Conservation (phyloP, 2,797 vertebrate genomes). For the Choloepus didactylus region DNA sequence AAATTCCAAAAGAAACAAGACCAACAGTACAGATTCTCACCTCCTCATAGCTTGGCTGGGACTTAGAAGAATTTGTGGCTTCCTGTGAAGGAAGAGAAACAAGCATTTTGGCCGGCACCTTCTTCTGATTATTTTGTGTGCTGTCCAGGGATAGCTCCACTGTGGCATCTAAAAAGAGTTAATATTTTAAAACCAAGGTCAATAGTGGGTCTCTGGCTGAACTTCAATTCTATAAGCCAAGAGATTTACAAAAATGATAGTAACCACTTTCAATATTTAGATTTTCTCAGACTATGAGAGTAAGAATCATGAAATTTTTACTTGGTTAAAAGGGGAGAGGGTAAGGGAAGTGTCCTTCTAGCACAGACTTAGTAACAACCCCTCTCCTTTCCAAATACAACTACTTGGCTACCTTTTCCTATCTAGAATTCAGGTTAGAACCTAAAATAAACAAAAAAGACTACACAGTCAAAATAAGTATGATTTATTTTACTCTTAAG, state of each 20-base stretch:
- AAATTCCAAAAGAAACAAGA: slow-evolving; percentile 58
- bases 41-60: slow-evolving; percentile 92
- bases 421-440: slow-evolving; percentile 22
- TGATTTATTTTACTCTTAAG: slow-evolving; percentile 44
- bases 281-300: neutral
- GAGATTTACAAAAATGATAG: neutral
- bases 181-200: slow-evolving; percentile 75
- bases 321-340: neutral
- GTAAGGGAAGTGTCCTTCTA: neutral
- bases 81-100: slow-evolving; percentile 87
- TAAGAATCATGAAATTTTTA: neutral
- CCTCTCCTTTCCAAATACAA: slow-evolving; percentile 36
- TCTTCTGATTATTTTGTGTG: slow-evolving; percentile 91
- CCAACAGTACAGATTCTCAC: slow-evolving; percentile 85
- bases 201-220: neutral
- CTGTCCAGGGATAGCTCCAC: slow-evolving; percentile 97
- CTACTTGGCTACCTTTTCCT: neutral
- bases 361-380: neutral
- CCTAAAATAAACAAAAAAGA: slow-evolving; percentile 48
- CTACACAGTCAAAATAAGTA: neutral
- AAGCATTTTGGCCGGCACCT: slow-evolving; percentile 87
- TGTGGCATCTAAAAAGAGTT: slow-evolving; percentile 93
- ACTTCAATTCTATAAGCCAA: slow-evolving; percentile 7
- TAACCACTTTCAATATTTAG: neutral
- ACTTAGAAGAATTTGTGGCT: slow-evolving; percentile 87